Percentiles rank a stretch among this genome's conserved stretches.
Conservation (phyloP, 2,113 vertebrate genomes). For the Chinchilla lanigera region DNA sequence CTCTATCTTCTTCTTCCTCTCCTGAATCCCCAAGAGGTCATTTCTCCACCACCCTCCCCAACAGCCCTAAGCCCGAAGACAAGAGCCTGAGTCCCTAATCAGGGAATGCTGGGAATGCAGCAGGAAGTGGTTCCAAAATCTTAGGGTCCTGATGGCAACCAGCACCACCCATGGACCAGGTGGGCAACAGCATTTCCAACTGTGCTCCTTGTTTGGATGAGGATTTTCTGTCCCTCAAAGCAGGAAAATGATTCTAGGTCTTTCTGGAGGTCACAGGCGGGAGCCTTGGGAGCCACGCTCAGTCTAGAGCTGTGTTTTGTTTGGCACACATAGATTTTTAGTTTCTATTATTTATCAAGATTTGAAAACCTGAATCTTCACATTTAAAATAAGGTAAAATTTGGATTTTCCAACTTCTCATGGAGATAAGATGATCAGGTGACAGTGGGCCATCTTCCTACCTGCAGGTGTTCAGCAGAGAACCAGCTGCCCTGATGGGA, state of each 20-base stretch:
- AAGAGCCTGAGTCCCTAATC: neutral
- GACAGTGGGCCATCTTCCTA: neutral
- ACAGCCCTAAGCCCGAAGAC: neutral
- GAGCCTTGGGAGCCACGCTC: neutral
- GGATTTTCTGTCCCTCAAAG: neutral
- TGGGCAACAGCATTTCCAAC: neutral
- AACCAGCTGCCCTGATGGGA: neutral
- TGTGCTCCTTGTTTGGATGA: neutral
- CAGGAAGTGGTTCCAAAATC: neutral
- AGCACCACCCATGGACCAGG: neutral
- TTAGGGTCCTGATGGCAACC: neutral
- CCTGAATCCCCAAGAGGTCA: no score
- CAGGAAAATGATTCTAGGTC: neutral
- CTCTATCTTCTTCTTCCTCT: neutral
- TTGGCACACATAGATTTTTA: neutral
- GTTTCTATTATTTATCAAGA: neutral
- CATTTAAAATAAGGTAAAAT: neutral
- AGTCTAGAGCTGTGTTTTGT: slow-evolving; percentile 41
- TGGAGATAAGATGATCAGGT: neutral
- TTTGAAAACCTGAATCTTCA: neutral
- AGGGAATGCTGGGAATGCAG: neutral
- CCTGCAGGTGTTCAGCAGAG: neutral
- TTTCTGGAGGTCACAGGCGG: slow-evolving; percentile 26
- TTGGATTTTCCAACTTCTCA: neutral
- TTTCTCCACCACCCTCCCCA: neutral